Conservation (phyloP, 2,113 vertebrate species). For the Orthonyx spaldingii region DNA sequence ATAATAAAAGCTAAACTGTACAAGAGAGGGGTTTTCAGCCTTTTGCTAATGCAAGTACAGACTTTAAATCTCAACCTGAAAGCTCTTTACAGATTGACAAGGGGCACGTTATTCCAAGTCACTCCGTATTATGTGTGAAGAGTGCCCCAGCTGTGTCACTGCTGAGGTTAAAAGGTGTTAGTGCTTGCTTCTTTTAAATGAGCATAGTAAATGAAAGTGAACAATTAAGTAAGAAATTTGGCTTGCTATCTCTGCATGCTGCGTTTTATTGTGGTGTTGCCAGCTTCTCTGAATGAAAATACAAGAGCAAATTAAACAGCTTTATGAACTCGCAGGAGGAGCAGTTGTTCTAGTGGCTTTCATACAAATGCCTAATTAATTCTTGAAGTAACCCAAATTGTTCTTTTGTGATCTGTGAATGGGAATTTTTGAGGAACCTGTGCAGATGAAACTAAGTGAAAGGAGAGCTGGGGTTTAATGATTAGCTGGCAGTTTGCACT, state of each 20-base stretch:
- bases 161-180: slow-evolving; percentile 69
- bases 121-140: slow-evolving; percentile 53
- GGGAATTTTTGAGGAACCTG: slow-evolving; percentile 66
- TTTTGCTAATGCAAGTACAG: slow-evolving; percentile 13
- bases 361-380: slow-evolving; percentile 75
- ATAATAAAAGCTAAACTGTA: slow-evolving; percentile 56
- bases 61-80: slow-evolving; percentile 46
- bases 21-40: slow-evolving; percentile 10
- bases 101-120: slow-evolving; percentile 53
- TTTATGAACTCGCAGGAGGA: slow-evolving; percentile 72
- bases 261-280: slow-evolving; percentile 68
- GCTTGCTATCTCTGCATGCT: slow-evolving; percentile 64
- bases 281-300: slow-evolving; percentile 74
- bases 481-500: slow-evolving; percentile 66
- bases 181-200: slow-evolving; percentile 63
- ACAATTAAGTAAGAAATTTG: slow-evolving; percentile 71
- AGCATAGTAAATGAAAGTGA: slow-evolving; percentile 68
- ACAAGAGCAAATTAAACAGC: slow-evolving; percentile 74
- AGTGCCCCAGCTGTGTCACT: slow-evolving; percentile 68
- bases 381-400: slow-evolving; percentile 73
- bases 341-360: slow-evolving; percentile 77
- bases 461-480: slow-evolving; percentile 50
- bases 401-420: slow-evolving; percentile 75
- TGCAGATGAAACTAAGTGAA: slow-evolving; percentile 57
- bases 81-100: slow-evolving; percentile 53